phyloP scores from a whole-genome alignment of 2,888 invertebrate species.

The Morinoia aosen region DNA sequence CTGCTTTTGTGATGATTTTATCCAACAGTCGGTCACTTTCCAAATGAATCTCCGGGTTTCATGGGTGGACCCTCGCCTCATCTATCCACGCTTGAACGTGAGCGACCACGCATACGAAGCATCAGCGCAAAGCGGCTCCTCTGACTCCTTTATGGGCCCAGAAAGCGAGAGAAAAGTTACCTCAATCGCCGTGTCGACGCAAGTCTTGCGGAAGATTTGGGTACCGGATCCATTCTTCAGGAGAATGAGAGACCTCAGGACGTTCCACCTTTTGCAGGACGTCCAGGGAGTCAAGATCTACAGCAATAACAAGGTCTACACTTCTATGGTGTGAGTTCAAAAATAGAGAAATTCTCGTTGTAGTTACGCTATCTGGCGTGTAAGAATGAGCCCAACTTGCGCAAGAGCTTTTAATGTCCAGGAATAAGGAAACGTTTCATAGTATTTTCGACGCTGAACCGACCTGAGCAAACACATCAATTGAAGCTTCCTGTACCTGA shows the following conservation, averaged over 20 bases:
- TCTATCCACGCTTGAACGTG: slow-evolving; percentile 32
- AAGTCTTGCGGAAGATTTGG: slow-evolving; percentile 53
- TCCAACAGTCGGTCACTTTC: slow-evolving; percentile 55
- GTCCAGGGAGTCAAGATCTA: slow-evolving; percentile 54
- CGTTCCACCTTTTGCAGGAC: slow-evolving; percentile 53
- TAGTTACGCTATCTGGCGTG: background rate
- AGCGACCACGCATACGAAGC: background rate
- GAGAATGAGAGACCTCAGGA: slow-evolving; percentile 52
- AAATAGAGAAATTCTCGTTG: background rate
- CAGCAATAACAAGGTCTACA: slow-evolving; percentile 56
- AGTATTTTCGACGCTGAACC: background rate
- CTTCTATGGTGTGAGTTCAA: slow-evolving; percentile 55
- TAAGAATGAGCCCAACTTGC: background rate
- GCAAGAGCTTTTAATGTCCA: background rate
- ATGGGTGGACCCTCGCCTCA: slow-evolving; percentile 54
- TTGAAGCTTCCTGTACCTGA: background rate
- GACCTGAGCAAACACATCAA: background rate
- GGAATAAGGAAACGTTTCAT: background rate
- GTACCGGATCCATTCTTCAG: slow-evolving; percentile 58
- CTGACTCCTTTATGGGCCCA: background rate
- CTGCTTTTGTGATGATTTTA: background rate
- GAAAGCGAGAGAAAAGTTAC: background rate
- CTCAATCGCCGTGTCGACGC: slow-evolving; percentile 54
- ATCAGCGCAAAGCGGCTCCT: background rate
- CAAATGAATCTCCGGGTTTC: slow-evolving; percentile 56